A percentile compares a stretch with the other conserved stretches of the same genome.
Evolutionary conservation across 2,888 invertebrate genomes (phyloP).

Genomic region (Volucella bombylans): DNA sequence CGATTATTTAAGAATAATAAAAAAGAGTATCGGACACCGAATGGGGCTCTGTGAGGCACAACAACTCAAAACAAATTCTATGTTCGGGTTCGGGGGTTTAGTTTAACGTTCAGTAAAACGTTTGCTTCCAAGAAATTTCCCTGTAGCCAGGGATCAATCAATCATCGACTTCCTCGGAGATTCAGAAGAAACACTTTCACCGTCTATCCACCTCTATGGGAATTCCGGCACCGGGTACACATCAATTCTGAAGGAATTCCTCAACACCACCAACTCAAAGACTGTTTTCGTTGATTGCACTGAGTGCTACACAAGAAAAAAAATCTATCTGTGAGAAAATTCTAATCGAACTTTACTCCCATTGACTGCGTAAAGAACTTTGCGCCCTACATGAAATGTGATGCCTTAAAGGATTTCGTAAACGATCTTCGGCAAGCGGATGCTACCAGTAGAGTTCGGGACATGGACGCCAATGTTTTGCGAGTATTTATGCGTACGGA

Average conservation of each 20-base stretch:
- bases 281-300: constrained; percentile 89
- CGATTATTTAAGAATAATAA: too few species aligned
- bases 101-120: constrained; percentile 38
- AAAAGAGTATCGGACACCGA: too few species aligned
- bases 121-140: constrained; percentile 77
- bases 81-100: too few species aligned
- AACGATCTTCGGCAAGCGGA: constrained; percentile 81
- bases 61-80: too few species aligned
- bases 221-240: constrained; percentile 93
- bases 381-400: constrained; percentile 84
- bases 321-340: constrained; percentile 91
- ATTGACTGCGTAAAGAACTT: constrained; percentile 81
- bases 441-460: constrained; percentile 84
- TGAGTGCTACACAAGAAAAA: constrained; percentile 90
- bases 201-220: constrained; percentile 90
- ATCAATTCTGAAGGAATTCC: constrained; percentile 85
- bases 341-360: constrained; percentile 84
- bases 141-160: constrained; percentile 78
- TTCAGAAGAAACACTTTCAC: constrained; percentile 86
- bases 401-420: constrained; percentile 87
- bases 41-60: too few species aligned
- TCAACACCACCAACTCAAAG: constrained; percentile 84
- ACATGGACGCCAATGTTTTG: constrained; percentile 89
- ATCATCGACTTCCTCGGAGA: constrained; percentile 80
- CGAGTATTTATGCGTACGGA: constrained; percentile 88